Conservation (phyloP, 2,113 vertebrate species). For the Archocentrus centrarchus region DNA sequence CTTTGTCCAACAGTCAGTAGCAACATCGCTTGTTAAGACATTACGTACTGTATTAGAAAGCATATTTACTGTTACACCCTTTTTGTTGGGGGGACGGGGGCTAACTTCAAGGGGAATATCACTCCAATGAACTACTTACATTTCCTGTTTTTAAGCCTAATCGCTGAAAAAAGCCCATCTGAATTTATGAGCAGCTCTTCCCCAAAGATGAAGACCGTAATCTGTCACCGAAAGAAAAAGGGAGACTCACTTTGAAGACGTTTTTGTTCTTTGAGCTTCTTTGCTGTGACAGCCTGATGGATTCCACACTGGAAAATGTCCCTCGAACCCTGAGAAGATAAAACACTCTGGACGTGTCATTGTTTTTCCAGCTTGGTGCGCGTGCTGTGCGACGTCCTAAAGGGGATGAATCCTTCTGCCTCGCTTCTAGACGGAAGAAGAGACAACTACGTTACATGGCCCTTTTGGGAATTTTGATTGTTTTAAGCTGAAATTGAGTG, state of each 20-base stretch:
- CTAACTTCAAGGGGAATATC: constrained; percentile 57
- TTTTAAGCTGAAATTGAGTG: constrained; percentile 38
- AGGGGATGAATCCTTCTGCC: constrained; percentile 34
- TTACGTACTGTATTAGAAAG: constrained; percentile 55
- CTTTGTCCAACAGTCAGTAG: constrained; percentile 42
- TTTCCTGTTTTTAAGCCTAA: constrained; percentile 52
- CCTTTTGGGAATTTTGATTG: neutral
- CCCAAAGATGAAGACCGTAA: constrained; percentile 47
- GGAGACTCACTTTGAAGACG: constrained; percentile 51
- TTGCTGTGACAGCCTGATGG: constrained; percentile 69
- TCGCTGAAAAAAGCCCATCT: neutral
- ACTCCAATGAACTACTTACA: constrained; percentile 45
- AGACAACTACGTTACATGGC: constrained; percentile 1
- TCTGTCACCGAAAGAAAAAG: constrained; percentile 38
- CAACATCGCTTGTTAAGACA: constrained; percentile 13
- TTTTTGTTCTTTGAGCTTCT: constrained; percentile 51
- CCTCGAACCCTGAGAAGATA: constrained; percentile 67
- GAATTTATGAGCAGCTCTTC: constrained; percentile 58
- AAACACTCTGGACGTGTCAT: constrained; percentile 70
- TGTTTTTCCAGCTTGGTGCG: constrained; percentile 60
- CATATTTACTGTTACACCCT: constrained; percentile 57
- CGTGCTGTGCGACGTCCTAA: constrained; percentile 3
- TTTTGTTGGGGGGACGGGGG: neutral
- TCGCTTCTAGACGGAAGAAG: constrained; percentile 14
- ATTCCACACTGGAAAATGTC: constrained; percentile 72